Evolutionary conservation across 2,888 invertebrate genomes (phyloP).

Genomic region (Metacarcinus magister): DNA sequence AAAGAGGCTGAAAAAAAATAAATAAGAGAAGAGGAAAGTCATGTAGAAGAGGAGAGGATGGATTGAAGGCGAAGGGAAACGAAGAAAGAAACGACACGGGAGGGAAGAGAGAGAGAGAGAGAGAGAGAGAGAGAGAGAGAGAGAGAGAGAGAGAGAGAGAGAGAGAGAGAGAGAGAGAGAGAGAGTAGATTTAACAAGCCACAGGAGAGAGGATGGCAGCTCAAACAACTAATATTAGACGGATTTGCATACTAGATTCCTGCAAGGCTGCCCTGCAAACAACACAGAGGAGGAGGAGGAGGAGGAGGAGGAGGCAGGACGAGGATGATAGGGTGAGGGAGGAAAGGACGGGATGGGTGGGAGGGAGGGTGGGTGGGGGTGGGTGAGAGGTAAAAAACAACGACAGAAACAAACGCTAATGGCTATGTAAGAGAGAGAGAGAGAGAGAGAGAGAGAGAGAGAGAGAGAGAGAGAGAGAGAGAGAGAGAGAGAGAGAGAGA

Average conservation of each 20-base stretch:
- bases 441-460: not conserved
- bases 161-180: constrained; percentile 16
- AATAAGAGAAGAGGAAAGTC: not conserved
- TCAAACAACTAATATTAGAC: constrained; percentile 9
- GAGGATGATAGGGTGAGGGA: not conserved
- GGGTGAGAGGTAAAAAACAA: not conserved
- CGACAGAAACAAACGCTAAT: not conserved
- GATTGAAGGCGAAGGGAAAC: not conserved
- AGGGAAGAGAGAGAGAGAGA: not conserved
- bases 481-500: not conserved
- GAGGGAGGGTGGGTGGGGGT: not conserved
- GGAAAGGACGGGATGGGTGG: not conserved
- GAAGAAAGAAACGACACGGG: not conserved
- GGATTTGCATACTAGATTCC: not conserved
- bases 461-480: constrained; percentile 53
- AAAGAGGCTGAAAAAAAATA: not conserved
- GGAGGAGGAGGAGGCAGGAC: not conserved
- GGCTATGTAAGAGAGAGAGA: not conserved
- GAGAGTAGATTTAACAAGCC: not conserved
- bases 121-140: constrained; percentile 26
- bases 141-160: constrained; percentile 26
- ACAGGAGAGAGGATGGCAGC: not conserved
- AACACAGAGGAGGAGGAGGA: not conserved
- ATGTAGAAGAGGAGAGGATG: not conserved
- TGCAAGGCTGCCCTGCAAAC: not conserved